Percentiles rank a stretch among this genome's conserved stretches.
These are phyloP conservation scores for Leuciscus idus DNA, from an alignment of 2,113 vertebrate genomes.

Conservation along the genomic window DNA sequence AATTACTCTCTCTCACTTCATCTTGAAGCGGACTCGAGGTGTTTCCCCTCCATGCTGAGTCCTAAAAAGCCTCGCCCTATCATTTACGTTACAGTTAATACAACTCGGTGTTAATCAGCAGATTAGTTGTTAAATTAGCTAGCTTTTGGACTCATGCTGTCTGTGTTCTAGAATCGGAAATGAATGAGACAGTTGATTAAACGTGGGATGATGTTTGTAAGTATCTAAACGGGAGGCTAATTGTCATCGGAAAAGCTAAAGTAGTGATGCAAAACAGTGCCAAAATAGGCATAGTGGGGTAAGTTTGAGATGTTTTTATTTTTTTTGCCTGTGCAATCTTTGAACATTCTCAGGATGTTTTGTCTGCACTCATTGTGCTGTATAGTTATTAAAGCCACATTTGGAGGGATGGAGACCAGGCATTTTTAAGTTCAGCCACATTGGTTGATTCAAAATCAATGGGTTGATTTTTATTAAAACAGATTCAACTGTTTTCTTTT, in stretches of 20 bases:
- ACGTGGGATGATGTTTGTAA: slow-evolving; percentile 8
- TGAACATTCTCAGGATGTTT: background rate
- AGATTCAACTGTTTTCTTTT: background rate
- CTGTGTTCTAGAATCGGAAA: background rate
- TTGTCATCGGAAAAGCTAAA: slow-evolving; percentile 20
- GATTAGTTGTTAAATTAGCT: slow-evolving; percentile 11
- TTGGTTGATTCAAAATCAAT: background rate
- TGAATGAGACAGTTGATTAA: slow-evolving; percentile 34
- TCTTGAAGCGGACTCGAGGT: background rate
- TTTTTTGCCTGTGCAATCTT: background rate
- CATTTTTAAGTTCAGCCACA: background rate
- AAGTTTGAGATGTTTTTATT: background rate
- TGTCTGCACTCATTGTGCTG: background rate
- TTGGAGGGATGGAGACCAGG: background rate
- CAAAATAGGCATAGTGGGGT: background rate
- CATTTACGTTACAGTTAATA: slow-evolving; percentile 22
- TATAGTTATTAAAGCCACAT: background rate
- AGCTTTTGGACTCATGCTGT: background rate
- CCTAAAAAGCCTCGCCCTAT: background rate
- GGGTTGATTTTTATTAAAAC: background rate
- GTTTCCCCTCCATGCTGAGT: background rate
- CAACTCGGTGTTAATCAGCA: slow-evolving; percentile 2
- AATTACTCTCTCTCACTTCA: slow-evolving; percentile 19
- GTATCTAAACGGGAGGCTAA: slow-evolving; percentile 16
- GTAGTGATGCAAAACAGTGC: background rate